Evolutionary conservation across 1,140 invertebrate species (phyloP).

Genomic region (Zeugodacus cucurbitae): DNA sequence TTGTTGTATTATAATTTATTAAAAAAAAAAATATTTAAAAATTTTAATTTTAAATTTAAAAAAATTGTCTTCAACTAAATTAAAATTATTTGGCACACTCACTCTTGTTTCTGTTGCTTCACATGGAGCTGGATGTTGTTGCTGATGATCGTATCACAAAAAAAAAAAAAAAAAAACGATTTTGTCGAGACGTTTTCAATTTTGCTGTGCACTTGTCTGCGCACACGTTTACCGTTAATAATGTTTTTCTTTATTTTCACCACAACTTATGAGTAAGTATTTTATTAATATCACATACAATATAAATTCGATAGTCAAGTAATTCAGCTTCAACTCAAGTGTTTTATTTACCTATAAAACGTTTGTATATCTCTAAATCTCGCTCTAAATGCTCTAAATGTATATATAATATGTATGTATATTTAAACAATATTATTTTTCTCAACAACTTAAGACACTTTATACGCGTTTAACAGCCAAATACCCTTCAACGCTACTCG

Average conservation of each 20-base stretch:
- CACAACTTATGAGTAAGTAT: not conserved
- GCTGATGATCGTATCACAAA: not conserved
- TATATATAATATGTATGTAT: too few relatives aligned
- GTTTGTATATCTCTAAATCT: not conserved
- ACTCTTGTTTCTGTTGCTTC: not conserved
- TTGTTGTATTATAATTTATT: too few relatives aligned
- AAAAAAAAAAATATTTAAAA: too few relatives aligned
- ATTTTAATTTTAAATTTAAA: not conserved
- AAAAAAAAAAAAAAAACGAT: not conserved
- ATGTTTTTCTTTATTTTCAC: not conserved
- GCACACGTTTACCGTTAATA: not conserved
- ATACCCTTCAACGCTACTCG: not conserved
- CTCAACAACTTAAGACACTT: not conserved
- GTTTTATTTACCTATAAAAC: not conserved
- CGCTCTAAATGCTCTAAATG: too few relatives aligned
- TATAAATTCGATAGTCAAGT: not conserved
- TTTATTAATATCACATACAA: slow-evolving; percentile 12
- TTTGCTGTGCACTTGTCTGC: not conserved
- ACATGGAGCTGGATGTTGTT: not conserved
- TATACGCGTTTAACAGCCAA: not conserved
- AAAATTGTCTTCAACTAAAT: not conserved
- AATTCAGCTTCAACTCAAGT: not conserved
- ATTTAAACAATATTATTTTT: not conserved
- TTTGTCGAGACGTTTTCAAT: not conserved
- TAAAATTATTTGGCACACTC: not conserved